Percentiles rank a stretch among this genome's conserved stretches.
phyloP scores from a whole-genome alignment of 2,113 vertebrate species.

The Planiliza haematocheilus region DNA sequence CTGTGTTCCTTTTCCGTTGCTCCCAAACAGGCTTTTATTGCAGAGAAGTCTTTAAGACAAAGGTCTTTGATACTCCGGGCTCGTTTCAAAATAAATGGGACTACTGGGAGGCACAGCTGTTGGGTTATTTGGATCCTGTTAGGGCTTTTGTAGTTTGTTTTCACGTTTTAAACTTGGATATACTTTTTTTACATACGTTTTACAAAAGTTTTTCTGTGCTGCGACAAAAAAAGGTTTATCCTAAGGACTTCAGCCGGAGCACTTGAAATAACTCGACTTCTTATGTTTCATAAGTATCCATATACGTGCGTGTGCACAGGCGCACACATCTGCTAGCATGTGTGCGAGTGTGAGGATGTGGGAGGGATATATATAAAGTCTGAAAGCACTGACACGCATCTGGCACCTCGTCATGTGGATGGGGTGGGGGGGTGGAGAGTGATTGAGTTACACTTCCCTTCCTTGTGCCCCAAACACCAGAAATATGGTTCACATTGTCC shows the following conservation, averaged over 20 bases:
- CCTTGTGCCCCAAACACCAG: slow-evolving; percentile 72
- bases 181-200: slow-evolving; percentile 33
- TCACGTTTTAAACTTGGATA: slow-evolving; percentile 36
- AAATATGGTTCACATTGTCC: slow-evolving; percentile 81
- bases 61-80: slow-evolving; percentile 71
- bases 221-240: slow-evolving; percentile 23
- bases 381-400: slow-evolving; percentile 79
- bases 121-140: slow-evolving; percentile 57
- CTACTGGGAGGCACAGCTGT: slow-evolving; percentile 69
- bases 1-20: slow-evolving; percentile 59
- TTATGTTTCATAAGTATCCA: slow-evolving; percentile 57
- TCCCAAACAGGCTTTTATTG: slow-evolving; percentile 74
- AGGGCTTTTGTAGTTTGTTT: slow-evolving; percentile 51
- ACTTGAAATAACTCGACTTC: slow-evolving; percentile 57
- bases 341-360: slow-evolving; percentile 54
- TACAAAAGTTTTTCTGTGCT: slow-evolving; percentile 20
- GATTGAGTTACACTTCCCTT: slow-evolving; percentile 82
- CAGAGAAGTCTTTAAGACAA: slow-evolving; percentile 61
- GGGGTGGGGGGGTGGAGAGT: slow-evolving; percentile 53
- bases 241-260: not conserved
- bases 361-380: slow-evolving; percentile 66
- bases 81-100: slow-evolving; percentile 67
- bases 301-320: slow-evolving; percentile 35
- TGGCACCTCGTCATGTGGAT: slow-evolving; percentile 79
- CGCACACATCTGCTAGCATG: slow-evolving; percentile 46